Evolutionary conservation across 2,113 vertebrate species (phyloP).

Genomic region (Butastur rufipennis): DNA sequence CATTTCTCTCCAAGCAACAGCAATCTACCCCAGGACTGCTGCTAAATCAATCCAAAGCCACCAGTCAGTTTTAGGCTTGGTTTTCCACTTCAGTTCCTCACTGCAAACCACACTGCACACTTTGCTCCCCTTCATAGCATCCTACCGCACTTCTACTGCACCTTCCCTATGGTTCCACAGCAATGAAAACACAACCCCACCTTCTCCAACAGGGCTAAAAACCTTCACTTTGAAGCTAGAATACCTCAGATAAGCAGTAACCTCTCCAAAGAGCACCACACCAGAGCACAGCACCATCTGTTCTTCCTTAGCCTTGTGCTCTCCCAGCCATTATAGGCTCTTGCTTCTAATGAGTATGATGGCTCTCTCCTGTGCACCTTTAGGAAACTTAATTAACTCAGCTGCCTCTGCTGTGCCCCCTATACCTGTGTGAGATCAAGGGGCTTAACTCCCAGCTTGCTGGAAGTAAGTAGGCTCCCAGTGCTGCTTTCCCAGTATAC

Average conservation of each 20-base stretch:
- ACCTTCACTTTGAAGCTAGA: background rate
- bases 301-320: rapidly evolving
- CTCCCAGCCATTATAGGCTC: background rate
- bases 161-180: background rate
- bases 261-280: rapidly evolving
- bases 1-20: background rate
- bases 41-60: background rate
- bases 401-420: background rate
- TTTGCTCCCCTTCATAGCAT: background rate
- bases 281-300: background rate
- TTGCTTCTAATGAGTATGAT: background rate
- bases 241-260: background rate
- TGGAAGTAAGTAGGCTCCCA: background rate
- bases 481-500: background rate
- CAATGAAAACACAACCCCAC: too few relatives aligned
- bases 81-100: background rate
- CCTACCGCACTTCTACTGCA: rapidly evolving
- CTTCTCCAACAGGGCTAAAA: background rate
- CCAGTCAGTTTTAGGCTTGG: background rate
- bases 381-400: background rate
- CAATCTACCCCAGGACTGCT: background rate
- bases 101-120: background rate
- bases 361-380: background rate
- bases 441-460: background rate
- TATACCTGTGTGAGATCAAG: background rate